phyloP scores from a whole-genome alignment of 2,797 vertebrate genomes.

The Schizothorax lantsangensis region DNA sequence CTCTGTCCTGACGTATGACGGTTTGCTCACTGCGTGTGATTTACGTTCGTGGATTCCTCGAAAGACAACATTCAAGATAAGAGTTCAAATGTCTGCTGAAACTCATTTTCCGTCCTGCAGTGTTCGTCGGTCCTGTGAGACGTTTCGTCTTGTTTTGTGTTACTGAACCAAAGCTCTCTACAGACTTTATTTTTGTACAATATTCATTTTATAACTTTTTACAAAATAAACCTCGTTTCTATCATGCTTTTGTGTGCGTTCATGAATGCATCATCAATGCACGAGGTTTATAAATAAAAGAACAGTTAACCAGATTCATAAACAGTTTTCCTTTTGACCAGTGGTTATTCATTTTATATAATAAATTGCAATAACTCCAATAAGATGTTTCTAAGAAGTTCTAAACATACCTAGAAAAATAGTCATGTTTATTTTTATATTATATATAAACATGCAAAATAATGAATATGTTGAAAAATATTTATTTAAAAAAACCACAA shows the following conservation, averaged over 20 bases:
- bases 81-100: slow-evolving; percentile 80
- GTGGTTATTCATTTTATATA: not conserved
- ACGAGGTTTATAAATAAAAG: not conserved
- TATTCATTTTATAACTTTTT: slow-evolving; percentile 99
- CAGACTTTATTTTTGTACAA: slow-evolving; percentile 99
- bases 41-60: slow-evolving; percentile 45
- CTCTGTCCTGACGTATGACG: slow-evolving; percentile 56
- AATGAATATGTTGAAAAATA: not conserved
- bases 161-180: slow-evolving; percentile 99
- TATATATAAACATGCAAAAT: not conserved
- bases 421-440: not conserved
- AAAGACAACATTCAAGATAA: slow-evolving; percentile 54
- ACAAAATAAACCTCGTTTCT: slow-evolving; percentile 99
- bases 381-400: not conserved
- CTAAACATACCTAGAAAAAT: not conserved
- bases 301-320: not conserved
- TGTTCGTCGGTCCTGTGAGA: slow-evolving; percentile 70
- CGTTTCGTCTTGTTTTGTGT: slow-evolving; percentile 91
- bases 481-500: not conserved
- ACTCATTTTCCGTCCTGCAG: slow-evolving; percentile 72
- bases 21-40: slow-evolving; percentile 55
- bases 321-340: not conserved
- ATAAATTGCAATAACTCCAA: not conserved
- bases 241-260: slow-evolving; percentile 73
- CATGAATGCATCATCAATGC: not conserved